Base-by-base conservation (phyloP, 2,113 vertebrate genomes). In the Anarhynchus alexandrinus region DNA sequence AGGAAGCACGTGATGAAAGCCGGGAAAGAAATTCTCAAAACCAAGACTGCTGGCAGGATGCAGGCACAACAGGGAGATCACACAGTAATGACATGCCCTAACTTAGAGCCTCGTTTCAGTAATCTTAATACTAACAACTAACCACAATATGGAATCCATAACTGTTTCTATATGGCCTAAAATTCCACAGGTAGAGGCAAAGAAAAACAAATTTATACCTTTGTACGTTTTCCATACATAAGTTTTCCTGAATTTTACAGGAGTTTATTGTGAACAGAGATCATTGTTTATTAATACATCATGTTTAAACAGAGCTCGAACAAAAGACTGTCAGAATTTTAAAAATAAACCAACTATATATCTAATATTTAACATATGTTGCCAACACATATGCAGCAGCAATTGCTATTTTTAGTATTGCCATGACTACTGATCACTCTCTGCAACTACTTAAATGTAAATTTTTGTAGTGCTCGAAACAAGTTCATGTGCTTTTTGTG, bases 341-440 rank as follows among this genome's bases (percentile, higher is more conserved):
- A 59, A 67, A 73, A 69, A 64, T 51, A 81, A 91, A 58, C 26
- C 43, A 77, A 29, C 38, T 57, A 12, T n/a, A 16, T 51, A 54
- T 67, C 66, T 95, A 83, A 52, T 90, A 86, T 67, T 88, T 88
- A 79, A 74, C 30, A 5, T 65, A 66, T 78, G 64, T 90, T 90
- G 34, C 43, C 76, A 89, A 58, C 22, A 74, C 42, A 71, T 51
- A 51, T 2, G n/a, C 51, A 83, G 51, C 54, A 80, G 45, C 38
- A 72, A 58, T 69, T 19, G 8, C 65, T 86, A 62, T 42, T 86
- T 93, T 80, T 83, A 86, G 19, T 73, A 77, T 95, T 49, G 32
- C 72, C 51, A 59, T 93, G 82, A 70, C 88, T 93, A 90, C 77
- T 83, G 78, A 85, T 91, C 64, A 88, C 19, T 62, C 27, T 76